Evolutionary conservation across 2,797 vertebrate species (phyloP), one percentile per base, ranked within the genome.

Genomic region (Peromyscus eremicus): DNA sequence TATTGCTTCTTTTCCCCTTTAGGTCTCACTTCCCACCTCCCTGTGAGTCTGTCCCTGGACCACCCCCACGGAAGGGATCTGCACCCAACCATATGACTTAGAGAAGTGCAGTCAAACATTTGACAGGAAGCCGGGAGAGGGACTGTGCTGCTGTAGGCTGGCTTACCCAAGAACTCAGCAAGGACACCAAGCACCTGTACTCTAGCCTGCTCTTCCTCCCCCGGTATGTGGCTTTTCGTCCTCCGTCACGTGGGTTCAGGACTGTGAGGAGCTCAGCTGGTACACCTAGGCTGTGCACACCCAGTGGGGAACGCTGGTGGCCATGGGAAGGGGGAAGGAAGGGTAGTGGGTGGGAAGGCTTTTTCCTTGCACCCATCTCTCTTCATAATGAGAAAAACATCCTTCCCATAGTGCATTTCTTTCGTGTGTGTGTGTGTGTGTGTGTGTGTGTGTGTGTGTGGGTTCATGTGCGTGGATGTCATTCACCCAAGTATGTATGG

Each of bases 211-310:
- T 32, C 1, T 32, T 5, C 3, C 60, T 40, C 37, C 55, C 5
- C 0, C 19, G 32, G 64, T 32, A 64, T 70, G 46, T 27, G 73
- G 14, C 70, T 25, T 64, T 79, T 76, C 12, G 9, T 5, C n/a
- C 64, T 82, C 3, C 29, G 29, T 49, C 6, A 0, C 6, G 40
- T 34, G n/a, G 27, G 27, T 4, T 76, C 43, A 6, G 0, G 71
- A 34, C 0, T 2, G 25, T 57, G 73, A 27, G 25, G 21, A 3
- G 4, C 32, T 85, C 73, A 37, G 66, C 1, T 1, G 4, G 11
- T 0, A 1, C 5, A 1, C 14, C 40, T 9, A 40, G 0, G 2
- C 14, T 40, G 90, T 68, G 68, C 14, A 0, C 1, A 37, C 37
- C 1, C 9, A 79, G 43, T 2, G 9, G 13, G n/a, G 55, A 71